These are phyloP conservation scores for Sciurus carolinensis DNA, from an alignment of 2,797 vertebrate species.

Conservation along the genomic window DNA sequence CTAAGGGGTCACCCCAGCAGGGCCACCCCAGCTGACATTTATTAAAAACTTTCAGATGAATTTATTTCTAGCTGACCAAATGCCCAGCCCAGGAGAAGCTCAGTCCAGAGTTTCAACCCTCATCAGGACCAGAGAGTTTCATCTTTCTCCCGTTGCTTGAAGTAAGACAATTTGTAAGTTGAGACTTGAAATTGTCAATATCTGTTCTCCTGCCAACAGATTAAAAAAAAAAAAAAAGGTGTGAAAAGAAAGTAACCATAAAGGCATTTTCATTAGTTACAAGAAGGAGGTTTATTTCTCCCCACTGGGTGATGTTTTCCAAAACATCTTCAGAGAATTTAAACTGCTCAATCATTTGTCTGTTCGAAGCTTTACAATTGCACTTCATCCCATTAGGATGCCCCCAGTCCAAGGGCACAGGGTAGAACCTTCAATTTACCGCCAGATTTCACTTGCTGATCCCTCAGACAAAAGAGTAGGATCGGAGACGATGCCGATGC, in stretches of 20 bases:
- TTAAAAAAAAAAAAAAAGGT: constrained; percentile 62
- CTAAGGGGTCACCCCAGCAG: neutral
- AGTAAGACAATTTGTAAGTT: constrained; percentile 20
- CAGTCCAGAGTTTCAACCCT: constrained; percentile 12
- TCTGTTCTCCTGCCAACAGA: constrained; percentile 69
- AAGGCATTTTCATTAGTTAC: constrained; percentile 69
- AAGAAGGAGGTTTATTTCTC: constrained; percentile 66
- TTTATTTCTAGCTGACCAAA: constrained; percentile 62
- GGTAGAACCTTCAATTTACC: constrained; percentile 70
- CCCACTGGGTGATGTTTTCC: constrained; percentile 66
- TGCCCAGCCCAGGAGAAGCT: constrained; percentile 12
- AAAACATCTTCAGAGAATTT: constrained; percentile 77
- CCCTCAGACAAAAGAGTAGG: constrained; percentile 54
- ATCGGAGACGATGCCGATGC: constrained; percentile 42
- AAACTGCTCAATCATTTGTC: constrained; percentile 76
- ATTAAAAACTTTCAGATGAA: neutral
- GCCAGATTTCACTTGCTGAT: constrained; percentile 76
- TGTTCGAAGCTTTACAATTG: constrained; percentile 71
- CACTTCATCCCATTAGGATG: constrained; percentile 52
- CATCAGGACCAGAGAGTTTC: constrained; percentile 4
- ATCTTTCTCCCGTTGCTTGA: constrained; percentile 45
- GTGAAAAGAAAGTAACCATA: constrained; percentile 71
- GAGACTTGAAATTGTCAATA: constrained; percentile 48
- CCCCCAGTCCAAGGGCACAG: neutral
- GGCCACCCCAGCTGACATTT: neutral